Evolutionary conservation across 2,113 vertebrate genomes (phyloP), one percentile per base, ranked within the genome.

Genomic region (Artemisiospiza belli): DNA sequence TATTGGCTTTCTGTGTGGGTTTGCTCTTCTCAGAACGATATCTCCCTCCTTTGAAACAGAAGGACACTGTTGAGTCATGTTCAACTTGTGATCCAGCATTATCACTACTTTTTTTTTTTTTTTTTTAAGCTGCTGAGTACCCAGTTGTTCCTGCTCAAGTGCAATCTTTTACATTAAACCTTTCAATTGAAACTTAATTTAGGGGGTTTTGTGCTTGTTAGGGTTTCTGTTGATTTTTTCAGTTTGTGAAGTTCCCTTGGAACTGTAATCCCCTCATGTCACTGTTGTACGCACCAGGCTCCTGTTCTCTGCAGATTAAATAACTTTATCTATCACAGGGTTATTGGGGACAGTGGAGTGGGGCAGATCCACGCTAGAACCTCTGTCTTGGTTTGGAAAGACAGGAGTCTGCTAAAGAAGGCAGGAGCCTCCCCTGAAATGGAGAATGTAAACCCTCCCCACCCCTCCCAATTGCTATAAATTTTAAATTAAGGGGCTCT

Each of bases 1-100:
- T 93, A 41, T 9, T 92, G 93, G 54, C 72, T 63, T 14, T 66
- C 6, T 4, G 0, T 68, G 51, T n/a, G 83, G 67, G 41, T 64
- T 88, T 86, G 89, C 83, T 88, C 21, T 55, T 79, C 86, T 47
- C 67, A 21, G 75, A 68, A 9, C 0, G 2, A 2, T 63, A 12
- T 20, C 52, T 90, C 68, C 67, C 75, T 92, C 27, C 89, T 90
- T 76, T 55, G 41, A 57, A 90, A 57, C 67, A 85, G 70, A 62
- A 92, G 83, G 70, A 51, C 51, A 19, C 44, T 73, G 72, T 61
- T 80, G 68, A 69, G 76, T 90, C 76, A 11, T 54, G 41, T 76
- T 76, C 76, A 77, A 33, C 64, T 28, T 52, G 27, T 44, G 84
- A 73, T 69, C 90, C 58, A 63, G 17, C 49, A 11, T 30, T 55